Evolutionary conservation across 2,113 vertebrate species (phyloP).

Genomic region (Microtus ochrogaster): DNA sequence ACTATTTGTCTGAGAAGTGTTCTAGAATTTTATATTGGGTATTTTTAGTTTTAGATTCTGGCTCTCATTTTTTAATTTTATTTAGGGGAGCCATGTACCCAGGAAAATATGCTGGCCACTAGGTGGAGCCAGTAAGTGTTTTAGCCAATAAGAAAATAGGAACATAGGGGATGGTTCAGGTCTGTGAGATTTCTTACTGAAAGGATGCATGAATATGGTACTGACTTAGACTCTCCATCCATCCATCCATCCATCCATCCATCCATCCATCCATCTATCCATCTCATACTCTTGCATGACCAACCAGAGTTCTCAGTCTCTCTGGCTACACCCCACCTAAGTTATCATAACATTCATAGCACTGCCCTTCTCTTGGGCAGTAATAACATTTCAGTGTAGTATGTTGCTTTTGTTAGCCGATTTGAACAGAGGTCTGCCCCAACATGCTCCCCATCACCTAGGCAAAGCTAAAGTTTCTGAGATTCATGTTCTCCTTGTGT

Average conservation of each 20-base stretch:
- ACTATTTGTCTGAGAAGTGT: neutral
- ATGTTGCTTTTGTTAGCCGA: neutral
- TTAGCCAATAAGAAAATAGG: neutral
- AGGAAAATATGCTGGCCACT: neutral
- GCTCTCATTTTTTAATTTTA: neutral
- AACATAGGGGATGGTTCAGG: neutral
- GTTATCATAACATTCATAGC: neutral
- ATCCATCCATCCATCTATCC: neutral
- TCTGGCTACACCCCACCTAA: neutral
- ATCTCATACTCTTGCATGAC: neutral
- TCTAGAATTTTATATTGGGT: neutral
- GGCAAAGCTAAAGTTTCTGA: neutral
- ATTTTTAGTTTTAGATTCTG: neutral
- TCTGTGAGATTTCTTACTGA: neutral
- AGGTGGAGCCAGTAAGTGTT: neutral
- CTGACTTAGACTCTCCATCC: neutral
- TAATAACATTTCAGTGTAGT: neutral
- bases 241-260: neutral
- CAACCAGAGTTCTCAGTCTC: neutral
- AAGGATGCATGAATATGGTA: neutral
- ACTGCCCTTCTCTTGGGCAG: conserved; percentile 26
- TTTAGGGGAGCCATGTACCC: neutral
- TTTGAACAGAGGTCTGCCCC: neutral
- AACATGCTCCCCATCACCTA: neutral
- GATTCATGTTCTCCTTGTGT: neutral